A percentile compares a stretch with the other conserved stretches of the same genome.
phyloP scores from a whole-genome alignment of 2,113 vertebrate species.

The Stegastes partitus region DNA sequence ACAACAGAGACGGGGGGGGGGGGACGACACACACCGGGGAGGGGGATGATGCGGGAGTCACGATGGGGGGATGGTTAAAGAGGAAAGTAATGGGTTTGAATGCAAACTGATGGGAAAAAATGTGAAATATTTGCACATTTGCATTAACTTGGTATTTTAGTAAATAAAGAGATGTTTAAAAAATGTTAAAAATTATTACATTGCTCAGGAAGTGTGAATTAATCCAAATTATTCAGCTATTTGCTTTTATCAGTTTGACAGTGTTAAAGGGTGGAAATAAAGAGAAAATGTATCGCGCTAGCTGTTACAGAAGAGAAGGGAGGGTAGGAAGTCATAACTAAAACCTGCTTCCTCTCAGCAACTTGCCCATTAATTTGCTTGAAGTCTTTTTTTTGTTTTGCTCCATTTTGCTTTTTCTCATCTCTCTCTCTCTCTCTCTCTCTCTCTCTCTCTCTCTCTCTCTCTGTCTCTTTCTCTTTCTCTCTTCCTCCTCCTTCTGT shows the following conservation, averaged over 20 bases:
- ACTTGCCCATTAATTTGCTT: constrained; percentile 31
- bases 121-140: constrained; percentile 33
- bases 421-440: constrained; percentile 9
- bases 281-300: constrained; percentile 25
- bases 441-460: constrained; percentile 2
- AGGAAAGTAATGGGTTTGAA: constrained; percentile 39
- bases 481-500: constrained; percentile 34
- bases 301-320: constrained; percentile 11
- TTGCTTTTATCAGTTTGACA: constrained; percentile 27
- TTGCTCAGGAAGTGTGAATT: constrained; percentile 30
- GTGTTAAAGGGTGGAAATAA: constrained; percentile 37
- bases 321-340: constrained; percentile 34
- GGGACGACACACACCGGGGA: not conserved
- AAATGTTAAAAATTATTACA: not conserved
- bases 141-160: not conserved
- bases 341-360: constrained; percentile 43
- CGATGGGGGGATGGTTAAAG: constrained; percentile 53
- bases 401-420: constrained; percentile 12
- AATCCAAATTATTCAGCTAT: constrained; percentile 37
- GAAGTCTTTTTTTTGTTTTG: constrained; percentile 18
- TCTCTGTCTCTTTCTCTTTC: constrained; percentile 5
- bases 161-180: constrained; percentile 4
- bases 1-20: constrained; percentile 24
- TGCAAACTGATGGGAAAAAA: constrained; percentile 23
- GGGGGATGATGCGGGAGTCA: constrained; percentile 8